Conservation (phyloP, 2,113 vertebrate genomes). For the Megaleporinus macrocephalus region DNA sequence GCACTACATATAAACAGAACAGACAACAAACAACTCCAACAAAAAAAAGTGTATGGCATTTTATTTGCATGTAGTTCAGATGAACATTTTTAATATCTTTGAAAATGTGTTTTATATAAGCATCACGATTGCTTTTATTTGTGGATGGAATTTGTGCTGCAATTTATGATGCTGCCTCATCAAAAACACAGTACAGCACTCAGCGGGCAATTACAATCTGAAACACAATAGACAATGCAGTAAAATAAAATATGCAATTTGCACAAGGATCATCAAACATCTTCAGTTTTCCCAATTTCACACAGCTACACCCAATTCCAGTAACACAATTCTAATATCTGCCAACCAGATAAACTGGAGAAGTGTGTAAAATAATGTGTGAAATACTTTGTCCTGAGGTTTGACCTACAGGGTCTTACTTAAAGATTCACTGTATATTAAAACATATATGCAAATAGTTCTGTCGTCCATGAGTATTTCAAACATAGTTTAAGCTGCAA, state of each 20-base stretch:
- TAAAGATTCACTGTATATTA: no score
- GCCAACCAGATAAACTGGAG: not conserved
- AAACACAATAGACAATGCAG: not conserved
- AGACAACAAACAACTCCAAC: not conserved
- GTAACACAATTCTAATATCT: not conserved
- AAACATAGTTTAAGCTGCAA: not conserved
- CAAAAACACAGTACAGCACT: not conserved
- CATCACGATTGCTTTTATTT: not conserved
- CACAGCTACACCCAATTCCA: not conserved
- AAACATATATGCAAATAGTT: not conserved
- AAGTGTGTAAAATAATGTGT: not conserved
- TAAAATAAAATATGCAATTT: not conserved
- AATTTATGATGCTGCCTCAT: not conserved
- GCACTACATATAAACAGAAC: no score
- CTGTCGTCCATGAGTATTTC: not conserved
- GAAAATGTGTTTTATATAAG: not conserved
- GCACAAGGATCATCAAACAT: not conserved
- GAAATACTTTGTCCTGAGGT: no score
- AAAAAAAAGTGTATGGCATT: not conserved
- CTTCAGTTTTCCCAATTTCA: not conserved
- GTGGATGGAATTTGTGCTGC: not conserved
- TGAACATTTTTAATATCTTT: not conserved
- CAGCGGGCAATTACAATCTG: not conserved
- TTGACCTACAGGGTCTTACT: not conserved
- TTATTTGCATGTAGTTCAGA: not conserved